Evolutionary conservation across 2,113 vertebrate species (phyloP).

Genomic region (Amblyornis subalaris): DNA sequence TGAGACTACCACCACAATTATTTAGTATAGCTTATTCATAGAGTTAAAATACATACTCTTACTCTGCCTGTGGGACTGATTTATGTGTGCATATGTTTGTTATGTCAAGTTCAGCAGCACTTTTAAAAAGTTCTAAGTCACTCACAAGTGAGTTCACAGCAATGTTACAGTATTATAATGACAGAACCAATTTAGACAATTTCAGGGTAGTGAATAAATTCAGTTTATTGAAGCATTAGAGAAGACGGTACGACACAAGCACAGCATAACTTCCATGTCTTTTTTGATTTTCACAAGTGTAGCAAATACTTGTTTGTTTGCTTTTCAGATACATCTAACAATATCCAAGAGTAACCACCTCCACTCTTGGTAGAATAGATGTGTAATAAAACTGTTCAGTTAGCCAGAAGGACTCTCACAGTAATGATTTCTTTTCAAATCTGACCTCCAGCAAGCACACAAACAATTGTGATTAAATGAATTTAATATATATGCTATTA

Average conservation of each 20-base stretch:
- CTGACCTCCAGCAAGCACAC: background rate
- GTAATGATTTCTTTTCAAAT: background rate
- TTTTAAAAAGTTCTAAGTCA: background rate
- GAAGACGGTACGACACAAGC: slow-evolving; percentile 61
- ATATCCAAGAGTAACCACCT: background rate
- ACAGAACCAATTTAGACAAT: slow-evolving; percentile 76
- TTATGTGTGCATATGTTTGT: background rate
- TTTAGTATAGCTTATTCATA: background rate
- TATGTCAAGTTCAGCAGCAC: background rate
- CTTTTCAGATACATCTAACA: background rate
- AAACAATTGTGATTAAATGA: background rate
- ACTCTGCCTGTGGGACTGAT: background rate
- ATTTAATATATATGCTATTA: background rate
- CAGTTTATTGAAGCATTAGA: slow-evolving; percentile 76
- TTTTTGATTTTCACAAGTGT: background rate
- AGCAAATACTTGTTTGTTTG: background rate
- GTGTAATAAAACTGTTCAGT: background rate
- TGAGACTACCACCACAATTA: background rate
- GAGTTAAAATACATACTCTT: background rate
- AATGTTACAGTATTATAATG: background rate
- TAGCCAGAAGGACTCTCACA: background rate
- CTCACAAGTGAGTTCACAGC: background rate
- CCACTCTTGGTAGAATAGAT: background rate
- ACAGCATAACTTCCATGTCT: background rate
- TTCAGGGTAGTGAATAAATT: slow-evolving; percentile 84